A percentile compares a stretch with the other conserved stretches of the same genome.
These are phyloP conservation scores for Aphelinus atriplicis DNA, from an alignment of 1,140 invertebrate species.

Conservation along the genomic window DNA sequence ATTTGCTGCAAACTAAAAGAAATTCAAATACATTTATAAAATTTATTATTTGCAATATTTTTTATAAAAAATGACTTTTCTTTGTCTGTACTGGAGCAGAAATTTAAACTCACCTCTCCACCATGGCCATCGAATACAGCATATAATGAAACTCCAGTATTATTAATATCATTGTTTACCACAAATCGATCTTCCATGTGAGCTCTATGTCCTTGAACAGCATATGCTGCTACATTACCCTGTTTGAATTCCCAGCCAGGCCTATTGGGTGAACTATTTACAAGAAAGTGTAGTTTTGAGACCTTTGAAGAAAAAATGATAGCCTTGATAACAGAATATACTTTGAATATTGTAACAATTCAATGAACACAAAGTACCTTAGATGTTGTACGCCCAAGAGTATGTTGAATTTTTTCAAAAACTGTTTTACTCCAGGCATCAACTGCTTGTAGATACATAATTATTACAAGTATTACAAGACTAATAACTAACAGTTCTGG, in stretches of 20 bases:
- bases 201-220: slow-evolving; percentile 86
- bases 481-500: slow-evolving; percentile 78
- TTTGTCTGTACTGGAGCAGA: neutral
- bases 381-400: slow-evolving; percentile 70
- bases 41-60: slow-evolving; percentile 16
- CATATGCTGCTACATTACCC: slow-evolving; percentile 82
- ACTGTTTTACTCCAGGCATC: slow-evolving; percentile 82
- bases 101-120: slow-evolving; percentile 74
- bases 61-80: neutral
- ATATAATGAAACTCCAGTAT: slow-evolving; percentile 79
- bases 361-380: slow-evolving; percentile 53
- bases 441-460: slow-evolving; percentile 81
- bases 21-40: slow-evolving; percentile 29
- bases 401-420: slow-evolving; percentile 77
- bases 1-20: slow-evolving; percentile 84
- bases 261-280: slow-evolving; percentile 63
- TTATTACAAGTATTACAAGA: slow-evolving; percentile 73
- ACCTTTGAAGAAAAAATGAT: slow-evolving; percentile 45
- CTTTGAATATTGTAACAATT: neutral
- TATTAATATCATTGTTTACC: slow-evolving; percentile 69
- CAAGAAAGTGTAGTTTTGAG: slow-evolving; percentile 61
- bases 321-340: neutral
- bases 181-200: slow-evolving; percentile 92
- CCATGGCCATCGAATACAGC: slow-evolving; percentile 96
- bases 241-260: slow-evolving; percentile 82